These are phyloP conservation scores for Prochilodus magdalenae DNA, from an alignment of 2,113 vertebrate genomes.

Conservation along the genomic window DNA sequence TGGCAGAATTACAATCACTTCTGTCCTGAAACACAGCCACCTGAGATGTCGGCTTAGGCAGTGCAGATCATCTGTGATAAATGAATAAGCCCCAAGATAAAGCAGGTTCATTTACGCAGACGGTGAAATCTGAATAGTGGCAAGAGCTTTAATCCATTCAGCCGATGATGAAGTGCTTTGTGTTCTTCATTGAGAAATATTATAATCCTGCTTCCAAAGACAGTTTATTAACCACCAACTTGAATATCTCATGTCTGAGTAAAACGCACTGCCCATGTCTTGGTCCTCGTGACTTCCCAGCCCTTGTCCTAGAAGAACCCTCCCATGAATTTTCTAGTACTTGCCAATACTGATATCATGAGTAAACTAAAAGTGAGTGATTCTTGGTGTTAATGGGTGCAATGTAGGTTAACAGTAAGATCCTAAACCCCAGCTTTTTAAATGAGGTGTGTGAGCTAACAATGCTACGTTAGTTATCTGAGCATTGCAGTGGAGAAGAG, in stretches of 20 bases:
- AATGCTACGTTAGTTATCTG: no score
- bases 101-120: neutral
- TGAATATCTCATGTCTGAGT: neutral
- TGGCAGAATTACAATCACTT: neutral
- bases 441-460: no score
- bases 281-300: no score
- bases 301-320: no score
- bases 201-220: neutral
- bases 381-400: no score
- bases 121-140: neutral
- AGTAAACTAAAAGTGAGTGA: no score
- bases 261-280: no score
- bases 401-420: no score
- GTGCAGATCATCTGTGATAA: neutral
- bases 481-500: no score
- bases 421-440: no score
- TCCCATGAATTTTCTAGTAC: no score
- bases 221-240: neutral
- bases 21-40: neutral
- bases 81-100: neutral
- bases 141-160: neutral
- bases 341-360: no score
- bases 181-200: neutral
- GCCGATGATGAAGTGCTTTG: neutral
- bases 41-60: neutral